Percentiles rank a stretch among this genome's conserved stretches.
Conservation (phyloP, 2,113 vertebrate genomes). For the Rhinolophus ferrumequinum region DNA sequence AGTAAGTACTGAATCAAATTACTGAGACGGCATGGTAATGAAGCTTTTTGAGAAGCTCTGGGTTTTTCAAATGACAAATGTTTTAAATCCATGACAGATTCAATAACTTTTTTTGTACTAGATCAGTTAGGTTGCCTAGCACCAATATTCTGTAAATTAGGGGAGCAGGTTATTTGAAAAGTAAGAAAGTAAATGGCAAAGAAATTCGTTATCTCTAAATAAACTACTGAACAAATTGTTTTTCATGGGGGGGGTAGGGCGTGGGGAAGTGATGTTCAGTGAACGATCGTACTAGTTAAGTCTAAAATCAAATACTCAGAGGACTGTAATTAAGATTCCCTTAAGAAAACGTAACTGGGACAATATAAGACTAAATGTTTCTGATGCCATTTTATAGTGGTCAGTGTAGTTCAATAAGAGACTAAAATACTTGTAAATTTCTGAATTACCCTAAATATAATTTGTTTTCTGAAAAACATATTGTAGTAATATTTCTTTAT, state of each 20-base stretch:
- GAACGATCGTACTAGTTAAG: neutral
- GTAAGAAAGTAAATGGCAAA: conserved; percentile 48
- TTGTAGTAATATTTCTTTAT: neutral
- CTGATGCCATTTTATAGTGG: neutral
- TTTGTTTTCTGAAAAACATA: neutral
- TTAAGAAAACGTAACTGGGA: neutral
- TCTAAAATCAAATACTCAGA: neutral
- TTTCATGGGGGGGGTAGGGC: neutral
- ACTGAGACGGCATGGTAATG: conserved; percentile 75
- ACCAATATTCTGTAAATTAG: conserved; percentile 67
- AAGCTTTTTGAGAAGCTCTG: conserved; percentile 76
- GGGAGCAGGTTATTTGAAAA: conserved; percentile 68
- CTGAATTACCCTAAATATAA: neutral
- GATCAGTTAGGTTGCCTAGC: conserved; percentile 78
- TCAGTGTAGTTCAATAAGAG: neutral
- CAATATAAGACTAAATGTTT: neutral
- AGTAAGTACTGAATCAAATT: conserved; percentile 81
- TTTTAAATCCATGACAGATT: conserved; percentile 82
- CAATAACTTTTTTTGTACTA: conserved; percentile 68
- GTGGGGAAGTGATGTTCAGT: neutral
- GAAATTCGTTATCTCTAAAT: conserved; percentile 21
- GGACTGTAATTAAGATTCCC: neutral
- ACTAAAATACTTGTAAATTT: neutral
- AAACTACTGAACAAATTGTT: neutral
- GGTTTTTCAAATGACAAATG: conserved; percentile 79